Evolutionary conservation across 2,113 vertebrate genomes (phyloP).

Genomic region (Dicaeum eximium): DNA sequence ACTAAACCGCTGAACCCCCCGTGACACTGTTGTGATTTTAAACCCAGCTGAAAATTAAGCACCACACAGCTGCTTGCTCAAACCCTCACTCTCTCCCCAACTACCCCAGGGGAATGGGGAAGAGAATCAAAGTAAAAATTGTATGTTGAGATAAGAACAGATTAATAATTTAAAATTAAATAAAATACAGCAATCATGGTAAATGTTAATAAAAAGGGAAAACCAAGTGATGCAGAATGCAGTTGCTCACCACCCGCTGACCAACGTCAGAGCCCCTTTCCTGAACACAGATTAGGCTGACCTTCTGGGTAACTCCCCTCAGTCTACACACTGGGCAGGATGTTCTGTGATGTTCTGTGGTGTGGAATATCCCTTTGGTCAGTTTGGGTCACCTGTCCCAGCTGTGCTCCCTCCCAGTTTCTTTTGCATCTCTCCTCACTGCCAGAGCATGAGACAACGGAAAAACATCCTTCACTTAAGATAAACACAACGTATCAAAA

Average conservation of each 20-base stretch:
- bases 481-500: neutral
- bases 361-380: neutral
- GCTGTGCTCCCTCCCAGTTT: neutral
- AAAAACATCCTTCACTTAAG: neutral
- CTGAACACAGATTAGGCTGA: accelerated
- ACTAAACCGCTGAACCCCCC: neutral
- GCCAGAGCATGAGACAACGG: neutral
- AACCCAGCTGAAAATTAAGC: neutral
- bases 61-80: neutral
- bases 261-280: neutral
- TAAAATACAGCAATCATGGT: neutral
- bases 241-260: neutral
- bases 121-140: neutral
- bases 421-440: neutral
- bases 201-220: neutral
- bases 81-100: accelerated
- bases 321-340: neutral
- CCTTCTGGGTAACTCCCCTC: neutral
- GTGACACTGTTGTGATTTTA: neutral
- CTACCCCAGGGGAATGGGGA: neutral
- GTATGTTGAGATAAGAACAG: neutral
- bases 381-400: accelerated
- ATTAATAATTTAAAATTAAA: neutral
- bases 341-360: neutral
- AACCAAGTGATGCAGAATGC: neutral